Evolutionary conservation across 2,797 vertebrate species (phyloP), one percentile per base, ranked within the genome.

Genomic region (Prunella strophiata): DNA sequence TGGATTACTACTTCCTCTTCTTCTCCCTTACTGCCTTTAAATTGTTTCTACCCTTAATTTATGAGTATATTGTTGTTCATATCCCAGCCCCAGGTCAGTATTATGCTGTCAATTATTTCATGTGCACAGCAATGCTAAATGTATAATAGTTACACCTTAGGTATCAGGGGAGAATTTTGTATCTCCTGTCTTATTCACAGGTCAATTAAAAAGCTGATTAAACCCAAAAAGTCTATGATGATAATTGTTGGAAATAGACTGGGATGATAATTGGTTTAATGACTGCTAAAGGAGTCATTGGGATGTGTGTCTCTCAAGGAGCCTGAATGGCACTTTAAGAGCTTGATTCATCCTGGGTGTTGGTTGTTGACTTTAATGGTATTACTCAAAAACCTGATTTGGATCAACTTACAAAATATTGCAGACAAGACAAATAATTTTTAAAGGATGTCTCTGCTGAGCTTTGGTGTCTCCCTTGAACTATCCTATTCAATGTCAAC

Each of bases 201-300:
- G 96, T 96, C 96, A 95, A 96, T 96, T 94, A 95, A 94, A 96
- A 94, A 96, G 72, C 87, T 94, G 95, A 97, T 97, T 96, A 96
- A 95, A 85, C 83, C 77, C 71, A 73, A 93, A 96, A 96, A 94
- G 89, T 94, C 88, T 91, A 71, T 94, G 91, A 96, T 96, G 94
- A 96, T 96, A 96, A 96, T 93, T 96, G 94, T 86, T 95, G 94
- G 89, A 97, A 96, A 95, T 93, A 96, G 91, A 96, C 94, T 90
- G 88, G 94, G 92, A 96, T 95, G 95, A 97, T 95, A 96, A 96
- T 96, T 96, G 94, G 95, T 94, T 96, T 96, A 97, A 96, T 97
- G 95, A 94, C 92, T 96, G 73, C 85, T 95, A 92, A 92, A 96
- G 89, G 91, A 97, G 94, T 96, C 94, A 84, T 79, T 91, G 92